Base-by-base conservation (phyloP, 2,888 invertebrate species). In the Drosophila tripunctata region DNA sequence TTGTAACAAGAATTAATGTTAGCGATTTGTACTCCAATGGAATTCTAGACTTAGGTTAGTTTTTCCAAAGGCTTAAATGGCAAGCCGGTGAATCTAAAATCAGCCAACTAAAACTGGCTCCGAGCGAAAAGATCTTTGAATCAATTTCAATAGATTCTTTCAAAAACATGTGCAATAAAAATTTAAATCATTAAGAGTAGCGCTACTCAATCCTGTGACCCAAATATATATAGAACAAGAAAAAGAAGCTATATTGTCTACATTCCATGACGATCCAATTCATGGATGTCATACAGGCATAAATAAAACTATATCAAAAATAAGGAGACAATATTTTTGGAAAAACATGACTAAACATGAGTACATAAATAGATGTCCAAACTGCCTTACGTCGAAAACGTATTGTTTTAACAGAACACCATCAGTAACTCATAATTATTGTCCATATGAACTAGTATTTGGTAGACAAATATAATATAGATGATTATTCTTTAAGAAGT, bases 221-320 rank as follows among this genome's bases (percentile, higher is more conserved):
- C 19, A 7, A 15, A 35, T 17, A 14, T 1, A 35, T 14, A 35
- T 5, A 5, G 15, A 15, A 15, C 4, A 15, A 35, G 35, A 35
- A 22, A 22, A 22, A 22, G 22, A 22, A 22, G 22, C 22, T 22
- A 22, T 22, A 35, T 3, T 35, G 35, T 35, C 35, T 35, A 17
- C 35, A 35, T 40, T 40, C 19, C 52, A 65, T 44, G 35, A 44
- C 15, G 45, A 58, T 19, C 48, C 47, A 35, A 35, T 43, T 10
- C 24, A 38, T 30, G 48, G 58, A 30, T 48, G 47, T 15, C 58
- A 58, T 40, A 21, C 54, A 47, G 44, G 30, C 27, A 40, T 51
- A 27, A 56, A 14, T 33, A 50, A 24, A 60, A 44, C 31, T 8
- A 1, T 51, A 12, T 36, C 55, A 0, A 67, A 67, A 48, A 15